Evolutionary conservation across 2,888 invertebrate species (phyloP).

Genomic region (Ophonus ardosiacus): DNA sequence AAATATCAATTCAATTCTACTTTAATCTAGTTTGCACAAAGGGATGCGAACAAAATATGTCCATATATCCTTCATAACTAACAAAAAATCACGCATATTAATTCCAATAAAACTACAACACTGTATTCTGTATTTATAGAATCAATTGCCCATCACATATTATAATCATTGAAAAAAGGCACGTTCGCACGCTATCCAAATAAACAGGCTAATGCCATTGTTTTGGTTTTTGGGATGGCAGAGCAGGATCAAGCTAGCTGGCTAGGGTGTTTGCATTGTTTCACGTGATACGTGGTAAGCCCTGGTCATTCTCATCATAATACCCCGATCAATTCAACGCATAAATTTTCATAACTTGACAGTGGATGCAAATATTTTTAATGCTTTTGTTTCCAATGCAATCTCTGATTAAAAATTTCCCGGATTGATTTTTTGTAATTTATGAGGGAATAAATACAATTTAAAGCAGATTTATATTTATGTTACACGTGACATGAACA

Average conservation of each 20-base stretch:
- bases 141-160: background rate
- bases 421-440: conserved; percentile 33
- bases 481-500: too few relatives aligned
- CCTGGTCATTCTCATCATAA: conserved; percentile 27
- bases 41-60: too few relatives aligned
- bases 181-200: conserved; percentile 25
- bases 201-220: conserved; percentile 22
- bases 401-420: conserved; percentile 23
- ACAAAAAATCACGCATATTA: background rate
- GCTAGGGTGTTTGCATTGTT: conserved; percentile 21
- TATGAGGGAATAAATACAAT: background rate
- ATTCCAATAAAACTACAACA: background rate
- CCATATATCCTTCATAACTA: too few relatives aligned
- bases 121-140: background rate
- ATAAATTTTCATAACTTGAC: conserved; percentile 52
- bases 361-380: conserved; percentile 38
- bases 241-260: background rate
- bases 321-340: conserved; percentile 29
- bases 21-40: too few relatives aligned
- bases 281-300: conserved; percentile 26
- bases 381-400: conserved; percentile 26
- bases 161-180: conserved; percentile 9
- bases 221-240: conserved; percentile 30
- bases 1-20: too few relatives aligned
- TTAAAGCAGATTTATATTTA: background rate